Conservation (phyloP, 92 coral and sea anemone species). For the Phenganax subtilis region DNA sequence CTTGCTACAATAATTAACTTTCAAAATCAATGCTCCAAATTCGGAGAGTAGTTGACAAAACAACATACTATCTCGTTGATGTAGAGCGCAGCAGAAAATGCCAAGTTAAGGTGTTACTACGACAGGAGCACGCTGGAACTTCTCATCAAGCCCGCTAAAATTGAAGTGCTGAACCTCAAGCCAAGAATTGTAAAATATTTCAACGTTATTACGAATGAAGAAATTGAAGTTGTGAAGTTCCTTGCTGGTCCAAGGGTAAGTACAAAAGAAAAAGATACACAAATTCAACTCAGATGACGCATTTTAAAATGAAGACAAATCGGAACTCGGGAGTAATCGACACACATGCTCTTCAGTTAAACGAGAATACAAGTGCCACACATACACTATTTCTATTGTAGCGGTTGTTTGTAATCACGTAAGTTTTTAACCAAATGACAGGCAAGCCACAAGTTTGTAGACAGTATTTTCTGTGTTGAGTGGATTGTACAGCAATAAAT, state of each 20-base stretch:
- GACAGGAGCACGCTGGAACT: constrained; percentile 55
- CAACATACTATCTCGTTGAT: neutral
- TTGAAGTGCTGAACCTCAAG: constrained; percentile 67
- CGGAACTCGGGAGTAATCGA: too few species aligned
- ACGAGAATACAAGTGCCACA: too few species aligned
- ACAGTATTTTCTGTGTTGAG: too few species aligned
- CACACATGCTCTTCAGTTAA: too few species aligned
- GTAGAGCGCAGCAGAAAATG: constrained; percentile 58
- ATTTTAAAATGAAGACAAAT: too few species aligned
- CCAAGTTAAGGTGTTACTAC: constrained; percentile 61
- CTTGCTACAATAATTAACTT: too few species aligned
- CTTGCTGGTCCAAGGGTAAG: constrained; percentile 77
- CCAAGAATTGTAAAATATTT: constrained; percentile 69
- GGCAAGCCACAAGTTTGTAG: too few species aligned
- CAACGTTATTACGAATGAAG: constrained; percentile 73
- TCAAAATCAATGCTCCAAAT: neutral
- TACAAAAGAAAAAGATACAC: neutral
- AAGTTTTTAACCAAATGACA: too few species aligned
- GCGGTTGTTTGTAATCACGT: too few species aligned
- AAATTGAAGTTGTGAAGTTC: constrained; percentile 60
- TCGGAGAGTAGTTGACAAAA: neutral
- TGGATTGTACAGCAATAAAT: too few species aligned
- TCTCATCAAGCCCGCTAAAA: constrained; percentile 69
- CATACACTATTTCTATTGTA: too few species aligned
- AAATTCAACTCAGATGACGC: neutral